These are phyloP conservation scores for Strigops habroptila DNA, from an alignment of 2,113 vertebrate genomes.

Conservation along the genomic window DNA sequence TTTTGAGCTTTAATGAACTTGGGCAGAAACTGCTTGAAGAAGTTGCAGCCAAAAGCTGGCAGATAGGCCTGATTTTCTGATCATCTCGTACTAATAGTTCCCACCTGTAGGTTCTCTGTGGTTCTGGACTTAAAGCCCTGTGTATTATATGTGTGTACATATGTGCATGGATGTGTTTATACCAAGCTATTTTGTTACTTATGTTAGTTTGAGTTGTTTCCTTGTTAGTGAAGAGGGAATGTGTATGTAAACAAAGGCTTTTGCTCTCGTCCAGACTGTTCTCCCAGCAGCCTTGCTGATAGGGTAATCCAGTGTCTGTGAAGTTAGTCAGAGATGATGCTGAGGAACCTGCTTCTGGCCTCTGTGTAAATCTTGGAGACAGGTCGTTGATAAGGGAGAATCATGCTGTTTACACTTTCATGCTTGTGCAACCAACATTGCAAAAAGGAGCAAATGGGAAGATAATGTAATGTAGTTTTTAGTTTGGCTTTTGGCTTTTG, in stretches of 20 bases:
- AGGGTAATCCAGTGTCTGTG: background rate
- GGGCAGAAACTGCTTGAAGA: background rate
- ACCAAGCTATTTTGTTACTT: background rate
- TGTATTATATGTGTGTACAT: accelerated
- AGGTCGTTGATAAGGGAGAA: background rate
- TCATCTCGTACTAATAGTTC: background rate
- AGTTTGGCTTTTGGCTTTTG: background rate
- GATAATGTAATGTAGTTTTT: background rate
- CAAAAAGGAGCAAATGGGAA: conserved; percentile 22
- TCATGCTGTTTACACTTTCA: background rate
- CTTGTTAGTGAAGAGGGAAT: background rate
- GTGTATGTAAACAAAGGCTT: background rate
- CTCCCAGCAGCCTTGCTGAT: background rate
- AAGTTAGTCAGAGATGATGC: background rate
- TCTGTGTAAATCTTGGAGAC: background rate
- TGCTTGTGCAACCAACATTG: background rate
- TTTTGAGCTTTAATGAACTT: background rate
- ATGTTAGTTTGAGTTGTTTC: background rate
- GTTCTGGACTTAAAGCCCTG: background rate
- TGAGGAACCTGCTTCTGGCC: background rate
- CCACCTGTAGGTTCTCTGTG: background rate
- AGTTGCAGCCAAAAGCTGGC: background rate
- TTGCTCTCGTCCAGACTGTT: background rate
- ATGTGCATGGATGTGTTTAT: background rate
- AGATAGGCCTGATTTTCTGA: background rate